These are phyloP conservation scores for Scaptomyza polygonia DNA, from an alignment of 2,888 invertebrate species.

Conservation along the genomic window DNA sequence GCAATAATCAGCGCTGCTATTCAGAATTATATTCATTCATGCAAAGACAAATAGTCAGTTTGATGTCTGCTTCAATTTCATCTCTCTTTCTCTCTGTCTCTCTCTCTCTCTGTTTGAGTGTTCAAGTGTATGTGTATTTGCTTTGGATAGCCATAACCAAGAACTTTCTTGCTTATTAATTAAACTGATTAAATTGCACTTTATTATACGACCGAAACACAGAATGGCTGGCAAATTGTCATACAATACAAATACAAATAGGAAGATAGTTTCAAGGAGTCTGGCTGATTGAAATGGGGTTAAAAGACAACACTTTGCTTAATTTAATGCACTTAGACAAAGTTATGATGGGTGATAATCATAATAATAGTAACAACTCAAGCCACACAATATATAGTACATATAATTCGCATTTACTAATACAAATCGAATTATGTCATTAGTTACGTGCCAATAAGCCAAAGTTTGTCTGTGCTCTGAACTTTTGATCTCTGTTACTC, in stretches of 20 bases:
- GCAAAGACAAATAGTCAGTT: constrained; percentile 37
- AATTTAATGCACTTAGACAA: constrained; percentile 51
- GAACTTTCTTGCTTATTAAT: constrained; percentile 65
- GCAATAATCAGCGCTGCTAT: constrained; percentile 45
- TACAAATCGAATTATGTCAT: constrained; percentile 63
- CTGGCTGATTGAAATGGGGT: not conserved
- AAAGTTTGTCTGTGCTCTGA: constrained; percentile 2
- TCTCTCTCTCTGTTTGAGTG: not conserved
- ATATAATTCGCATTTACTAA: constrained; percentile 12
- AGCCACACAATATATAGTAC: constrained; percentile 18
- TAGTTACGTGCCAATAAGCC: constrained; percentile 20
- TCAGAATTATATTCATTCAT: constrained; percentile 27
- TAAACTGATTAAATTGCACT: constrained; percentile 71
- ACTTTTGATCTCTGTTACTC: not conserved
- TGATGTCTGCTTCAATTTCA: constrained; percentile 2
- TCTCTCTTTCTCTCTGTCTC: not conserved
- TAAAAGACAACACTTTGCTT: constrained; percentile 22
- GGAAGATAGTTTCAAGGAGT: not conserved
- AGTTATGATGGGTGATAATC: constrained; percentile 44
- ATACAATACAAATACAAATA: not conserved
- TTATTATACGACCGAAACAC: constrained; percentile 17
- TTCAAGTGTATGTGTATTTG: not conserved
- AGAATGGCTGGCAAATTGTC: constrained; percentile 5
- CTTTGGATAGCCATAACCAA: not conserved
- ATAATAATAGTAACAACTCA: constrained; percentile 36